phyloP scores from a whole-genome alignment of 2,888 invertebrate genomes.

The Tetragonula carbonaria region DNA sequence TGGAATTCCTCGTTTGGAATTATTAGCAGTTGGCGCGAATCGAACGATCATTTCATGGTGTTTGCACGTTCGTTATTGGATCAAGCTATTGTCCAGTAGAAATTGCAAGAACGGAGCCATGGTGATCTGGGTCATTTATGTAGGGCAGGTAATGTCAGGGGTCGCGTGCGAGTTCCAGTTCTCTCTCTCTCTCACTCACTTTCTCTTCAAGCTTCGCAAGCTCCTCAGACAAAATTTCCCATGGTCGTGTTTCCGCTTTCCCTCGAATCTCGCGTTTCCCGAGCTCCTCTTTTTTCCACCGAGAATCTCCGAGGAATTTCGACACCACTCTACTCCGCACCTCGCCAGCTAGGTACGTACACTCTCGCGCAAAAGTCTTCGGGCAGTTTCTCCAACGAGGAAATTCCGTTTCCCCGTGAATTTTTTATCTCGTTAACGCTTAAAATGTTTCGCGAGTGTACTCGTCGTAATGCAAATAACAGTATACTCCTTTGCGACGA shows the following conservation, averaged over 20 bases:
- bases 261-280: neutral
- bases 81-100: slow-evolving; percentile 53
- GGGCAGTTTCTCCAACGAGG: neutral
- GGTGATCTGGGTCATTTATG: slow-evolving; percentile 69
- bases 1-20: neutral
- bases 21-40: slow-evolving; percentile 22
- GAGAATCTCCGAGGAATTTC: slow-evolving; percentile 33
- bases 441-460: too few species aligned
- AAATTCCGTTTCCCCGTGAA: too few species aligned
- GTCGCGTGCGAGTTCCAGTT: slow-evolving; percentile 56
- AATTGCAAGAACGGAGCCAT: slow-evolving; percentile 58
- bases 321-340: slow-evolving; percentile 5
- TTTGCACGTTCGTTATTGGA: slow-evolving; percentile 49
- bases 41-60: slow-evolving; percentile 37
- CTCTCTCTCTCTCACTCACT: slow-evolving; percentile 1
- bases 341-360: neutral
- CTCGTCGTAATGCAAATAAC: too few species aligned
- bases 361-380: neutral
- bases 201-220: slow-evolving; percentile 23
- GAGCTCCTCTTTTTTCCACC: neutral
- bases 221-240: slow-evolving; percentile 22
- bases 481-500: too few species aligned
- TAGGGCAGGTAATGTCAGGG: slow-evolving; percentile 74
- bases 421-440: too few species aligned
- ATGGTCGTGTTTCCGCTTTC: slow-evolving; percentile 34